Conservation (phyloP, 2,888 invertebrate genomes). For the Rhabditoides inermis region DNA sequence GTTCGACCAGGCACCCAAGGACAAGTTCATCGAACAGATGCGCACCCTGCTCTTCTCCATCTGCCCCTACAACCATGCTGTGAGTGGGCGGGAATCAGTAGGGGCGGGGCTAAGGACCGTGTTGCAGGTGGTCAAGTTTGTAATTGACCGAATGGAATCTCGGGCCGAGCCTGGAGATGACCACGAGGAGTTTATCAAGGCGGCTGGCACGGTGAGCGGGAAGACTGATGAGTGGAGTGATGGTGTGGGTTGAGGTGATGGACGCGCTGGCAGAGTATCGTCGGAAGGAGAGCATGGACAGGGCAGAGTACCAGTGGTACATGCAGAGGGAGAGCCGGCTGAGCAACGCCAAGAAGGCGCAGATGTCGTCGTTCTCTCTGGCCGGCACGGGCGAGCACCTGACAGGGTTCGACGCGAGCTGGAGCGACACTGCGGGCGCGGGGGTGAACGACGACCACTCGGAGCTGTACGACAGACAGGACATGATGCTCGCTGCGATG, state of each 20-base stretch:
- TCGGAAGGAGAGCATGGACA: too few species aligned
- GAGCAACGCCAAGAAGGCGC: constrained; percentile 1
- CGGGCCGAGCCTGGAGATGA: constrained; percentile 3
- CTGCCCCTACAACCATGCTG: constrained; percentile 39
- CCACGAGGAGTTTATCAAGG: constrained; percentile 4
- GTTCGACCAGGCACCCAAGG: too few species aligned
- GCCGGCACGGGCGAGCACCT: too few species aligned
- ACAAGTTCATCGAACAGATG: constrained; percentile 4
- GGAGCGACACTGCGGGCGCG: not conserved
- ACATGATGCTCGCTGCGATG: not conserved
- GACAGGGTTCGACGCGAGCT: constrained; percentile 4
- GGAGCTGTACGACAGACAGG: constrained; percentile 5
- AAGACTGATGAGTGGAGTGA: too few species aligned
- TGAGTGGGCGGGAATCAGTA: too few species aligned
- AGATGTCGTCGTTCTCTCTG: too few species aligned
- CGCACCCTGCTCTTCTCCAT: constrained; percentile 13
- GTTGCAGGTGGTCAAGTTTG: constrained; percentile 21
- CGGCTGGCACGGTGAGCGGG: too few species aligned
- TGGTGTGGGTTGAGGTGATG: too few species aligned
- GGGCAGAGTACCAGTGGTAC: constrained; percentile 7
- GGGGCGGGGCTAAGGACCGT: too few species aligned
- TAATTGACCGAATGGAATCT: not conserved
- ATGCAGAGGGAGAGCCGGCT: constrained; percentile 3
- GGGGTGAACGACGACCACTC: not conserved
- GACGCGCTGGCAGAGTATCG: too few species aligned